Evolutionary conservation across 2,113 vertebrate genomes (phyloP).

Genomic region (Diadophis punctatus): DNA sequence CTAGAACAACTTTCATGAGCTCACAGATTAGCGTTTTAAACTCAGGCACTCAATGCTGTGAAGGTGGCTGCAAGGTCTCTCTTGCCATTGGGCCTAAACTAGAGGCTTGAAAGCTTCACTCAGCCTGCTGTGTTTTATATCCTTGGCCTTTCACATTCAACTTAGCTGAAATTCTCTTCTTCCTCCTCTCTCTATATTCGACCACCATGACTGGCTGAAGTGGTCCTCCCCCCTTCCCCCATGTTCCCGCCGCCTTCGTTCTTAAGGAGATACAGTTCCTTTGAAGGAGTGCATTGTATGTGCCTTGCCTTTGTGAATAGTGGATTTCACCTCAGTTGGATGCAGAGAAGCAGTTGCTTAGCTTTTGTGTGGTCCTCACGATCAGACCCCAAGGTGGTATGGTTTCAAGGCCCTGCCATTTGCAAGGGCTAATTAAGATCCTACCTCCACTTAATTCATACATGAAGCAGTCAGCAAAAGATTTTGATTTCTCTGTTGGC

Average conservation of each 20-base stretch:
- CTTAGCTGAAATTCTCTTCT: background rate
- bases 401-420: constrained; percentile 66
- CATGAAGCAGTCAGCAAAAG: constrained; percentile 69
- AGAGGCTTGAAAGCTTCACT: background rate
- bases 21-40: background rate
- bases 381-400: constrained; percentile 68
- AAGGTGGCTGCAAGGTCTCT: background rate
- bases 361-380: constrained; percentile 69
- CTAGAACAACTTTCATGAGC: background rate
- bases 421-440: constrained; percentile 73
- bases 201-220: background rate
- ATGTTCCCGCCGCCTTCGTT: background rate
- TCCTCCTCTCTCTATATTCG: background rate
- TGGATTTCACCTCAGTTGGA: constrained; percentile 60
- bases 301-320: constrained; percentile 40
- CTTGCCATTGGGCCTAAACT: background rate
- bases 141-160: background rate
- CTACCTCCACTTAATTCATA: constrained; percentile 66
- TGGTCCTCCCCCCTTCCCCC: background rate
- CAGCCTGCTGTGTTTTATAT: background rate
- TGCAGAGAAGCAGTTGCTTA: constrained; percentile 59
- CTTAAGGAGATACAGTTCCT: constrained; percentile 31
- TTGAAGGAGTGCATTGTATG: background rate
- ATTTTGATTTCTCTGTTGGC: constrained; percentile 73
- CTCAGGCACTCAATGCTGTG: background rate